Percentiles rank a stretch among this genome's conserved stretches.
Evolutionary conservation across 1,140 invertebrate genomes (phyloP).

Genomic region (Procambarus clarkii): DNA sequence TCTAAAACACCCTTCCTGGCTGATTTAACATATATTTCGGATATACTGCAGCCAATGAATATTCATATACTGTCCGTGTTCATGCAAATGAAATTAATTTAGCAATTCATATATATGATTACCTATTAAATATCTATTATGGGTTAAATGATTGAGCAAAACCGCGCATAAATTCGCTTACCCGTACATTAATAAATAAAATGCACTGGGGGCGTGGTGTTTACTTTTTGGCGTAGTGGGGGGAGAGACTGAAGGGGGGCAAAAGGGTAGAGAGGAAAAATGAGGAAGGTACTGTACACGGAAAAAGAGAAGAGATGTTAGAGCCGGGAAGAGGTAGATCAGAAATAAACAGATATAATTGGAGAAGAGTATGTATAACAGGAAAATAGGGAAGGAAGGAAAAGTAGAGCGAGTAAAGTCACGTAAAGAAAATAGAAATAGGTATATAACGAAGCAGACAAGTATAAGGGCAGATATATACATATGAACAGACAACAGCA

Average conservation of each 20-base stretch:
- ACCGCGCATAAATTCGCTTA: background rate
- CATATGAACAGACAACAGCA: too few relatives aligned
- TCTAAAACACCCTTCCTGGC: background rate
- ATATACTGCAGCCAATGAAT: background rate
- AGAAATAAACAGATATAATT: background rate
- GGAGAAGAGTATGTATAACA: background rate
- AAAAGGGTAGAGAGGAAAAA: background rate
- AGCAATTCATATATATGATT: conserved; percentile 1
- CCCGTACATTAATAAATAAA: background rate
- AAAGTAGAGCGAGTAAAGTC: too few relatives aligned
- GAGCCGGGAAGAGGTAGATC: background rate
- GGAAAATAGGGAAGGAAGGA: background rate
- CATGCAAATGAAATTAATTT: background rate
- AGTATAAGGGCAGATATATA: too few relatives aligned
- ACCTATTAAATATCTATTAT: background rate
- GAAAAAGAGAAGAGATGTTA: background rate
- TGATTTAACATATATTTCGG: background rate
- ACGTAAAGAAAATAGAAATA: too few relatives aligned
- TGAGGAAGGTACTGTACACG: background rate
- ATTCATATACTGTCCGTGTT: background rate
- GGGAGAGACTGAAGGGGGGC: too few relatives aligned
- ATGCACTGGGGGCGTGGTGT: too few relatives aligned
- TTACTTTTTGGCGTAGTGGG: too few relatives aligned
- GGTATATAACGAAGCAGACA: too few relatives aligned
- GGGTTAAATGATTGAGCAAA: background rate